phyloP scores from a whole-genome alignment of 2,797 vertebrate genomes.

The Rousettus madagascariensis region DNA sequence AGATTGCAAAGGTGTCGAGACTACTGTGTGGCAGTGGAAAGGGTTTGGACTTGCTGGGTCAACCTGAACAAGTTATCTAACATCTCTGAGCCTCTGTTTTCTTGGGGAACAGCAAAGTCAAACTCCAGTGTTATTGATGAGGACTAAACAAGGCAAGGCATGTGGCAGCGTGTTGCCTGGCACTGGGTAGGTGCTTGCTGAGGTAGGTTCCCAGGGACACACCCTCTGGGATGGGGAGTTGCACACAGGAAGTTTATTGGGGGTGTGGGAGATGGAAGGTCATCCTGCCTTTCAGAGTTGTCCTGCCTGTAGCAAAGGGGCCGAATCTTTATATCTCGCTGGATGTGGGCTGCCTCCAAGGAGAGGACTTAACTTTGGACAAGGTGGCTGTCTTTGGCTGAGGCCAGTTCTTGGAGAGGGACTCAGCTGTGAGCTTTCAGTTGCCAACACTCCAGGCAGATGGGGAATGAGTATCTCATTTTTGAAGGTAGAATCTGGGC shows the following conservation, averaged over 20 bases:
- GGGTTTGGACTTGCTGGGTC: not conserved
- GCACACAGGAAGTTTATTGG: not conserved
- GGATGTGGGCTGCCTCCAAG: not conserved
- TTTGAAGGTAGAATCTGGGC: not conserved
- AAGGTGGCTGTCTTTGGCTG: not conserved
- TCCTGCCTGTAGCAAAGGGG: not conserved
- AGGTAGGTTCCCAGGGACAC: not conserved
- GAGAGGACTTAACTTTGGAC: not conserved
- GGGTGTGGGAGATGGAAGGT: no score
- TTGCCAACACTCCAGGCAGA: not conserved
- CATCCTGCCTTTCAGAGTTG: not conserved
- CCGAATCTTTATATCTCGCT: not conserved
- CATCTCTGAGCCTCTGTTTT: not conserved
- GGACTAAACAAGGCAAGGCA: not conserved
- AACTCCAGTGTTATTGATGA: not conserved
- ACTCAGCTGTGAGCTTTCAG: not conserved
- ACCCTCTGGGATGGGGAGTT: not conserved
- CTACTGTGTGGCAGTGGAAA: not conserved
- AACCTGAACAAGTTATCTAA: not conserved
- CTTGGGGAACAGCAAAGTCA: not conserved
- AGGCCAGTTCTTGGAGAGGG: not conserved
- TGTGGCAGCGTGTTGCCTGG: rapidly evolving
- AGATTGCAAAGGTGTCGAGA: not conserved
- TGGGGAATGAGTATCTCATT: not conserved
- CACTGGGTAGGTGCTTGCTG: not conserved